Evolutionary conservation across 2,888 invertebrate species (phyloP).

Genomic region (Drosophila austrosaltans): DNA sequence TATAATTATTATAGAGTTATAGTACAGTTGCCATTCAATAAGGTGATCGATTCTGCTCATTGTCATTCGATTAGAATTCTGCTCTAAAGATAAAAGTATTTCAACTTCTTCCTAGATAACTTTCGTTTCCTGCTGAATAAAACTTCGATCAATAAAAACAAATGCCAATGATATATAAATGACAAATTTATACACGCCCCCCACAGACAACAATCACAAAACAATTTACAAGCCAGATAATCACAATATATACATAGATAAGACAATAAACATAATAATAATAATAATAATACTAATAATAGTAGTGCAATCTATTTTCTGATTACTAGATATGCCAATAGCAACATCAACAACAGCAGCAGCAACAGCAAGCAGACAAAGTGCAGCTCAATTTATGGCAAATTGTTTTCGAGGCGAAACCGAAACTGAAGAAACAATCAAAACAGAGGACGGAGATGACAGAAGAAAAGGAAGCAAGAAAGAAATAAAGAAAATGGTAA

Average conservation of each 20-base stretch:
- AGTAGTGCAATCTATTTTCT: constrained; percentile 2
- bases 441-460: neutral
- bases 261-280: constrained; percentile 9
- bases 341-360: neutral
- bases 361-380: neutral
- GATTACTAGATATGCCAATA: constrained; percentile 8
- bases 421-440: neutral
- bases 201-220: neutral
- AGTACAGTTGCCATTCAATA: no score
- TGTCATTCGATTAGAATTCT: no score
- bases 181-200: neutral
- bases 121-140: neutral
- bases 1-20: no score
- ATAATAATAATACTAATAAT: constrained; percentile 3
- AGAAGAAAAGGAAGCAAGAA: neutral
- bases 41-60: no score
- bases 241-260: neutral
- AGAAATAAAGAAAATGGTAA: constrained; percentile 3
- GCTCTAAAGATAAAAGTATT: no score
- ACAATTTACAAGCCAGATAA: neutral
- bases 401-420: constrained; percentile 3
- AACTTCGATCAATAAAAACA: constrained; percentile 9
- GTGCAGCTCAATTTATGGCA: constrained; percentile 8
- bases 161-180: constrained; percentile 10
- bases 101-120: neutral